Evolutionary conservation across 2,113 vertebrate genomes (phyloP).

Genomic region (Picathartes gymnocephalus): DNA sequence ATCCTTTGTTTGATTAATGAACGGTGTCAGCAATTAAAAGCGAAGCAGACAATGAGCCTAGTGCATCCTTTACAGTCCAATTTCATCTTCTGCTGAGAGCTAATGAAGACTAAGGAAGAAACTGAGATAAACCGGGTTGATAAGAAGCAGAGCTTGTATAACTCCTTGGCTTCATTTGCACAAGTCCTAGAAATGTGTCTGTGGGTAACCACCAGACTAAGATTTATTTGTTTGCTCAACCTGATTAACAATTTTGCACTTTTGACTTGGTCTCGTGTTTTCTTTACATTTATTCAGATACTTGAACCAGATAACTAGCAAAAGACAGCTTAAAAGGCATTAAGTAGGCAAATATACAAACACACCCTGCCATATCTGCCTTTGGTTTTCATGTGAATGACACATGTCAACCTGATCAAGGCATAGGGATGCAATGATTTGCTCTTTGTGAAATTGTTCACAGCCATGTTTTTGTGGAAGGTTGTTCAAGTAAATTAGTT

Average conservation of each 20-base stretch:
- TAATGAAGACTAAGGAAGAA: constrained; percentile 57
- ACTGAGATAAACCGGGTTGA: constrained; percentile 34
- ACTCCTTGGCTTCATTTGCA: neutral
- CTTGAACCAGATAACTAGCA: constrained; percentile 65
- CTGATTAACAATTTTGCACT: constrained; percentile 84
- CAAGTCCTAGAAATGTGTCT: constrained; percentile 4
- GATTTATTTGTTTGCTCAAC: constrained; percentile 74
- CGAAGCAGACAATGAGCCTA: neutral
- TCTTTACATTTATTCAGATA: constrained; percentile 69
- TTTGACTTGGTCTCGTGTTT: constrained; percentile 76
- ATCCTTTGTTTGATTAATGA: constrained; percentile 62
- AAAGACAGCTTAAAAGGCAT: constrained; percentile 60
- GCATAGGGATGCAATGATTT: neutral
- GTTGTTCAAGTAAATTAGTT: constrained; percentile 48
- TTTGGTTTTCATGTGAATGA: neutral
- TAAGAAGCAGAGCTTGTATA: neutral
- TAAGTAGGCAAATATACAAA: constrained; percentile 38
- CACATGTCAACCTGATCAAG: constrained; percentile 22
- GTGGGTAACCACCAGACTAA: neutral
- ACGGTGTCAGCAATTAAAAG: constrained; percentile 23
- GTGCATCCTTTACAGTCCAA: neutral
- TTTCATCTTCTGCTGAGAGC: constrained; percentile 34
- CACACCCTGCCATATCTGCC: neutral
- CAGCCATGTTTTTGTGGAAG: neutral
- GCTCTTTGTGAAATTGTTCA: neutral